Evolutionary conservation across 1,140 invertebrate species (phyloP).

Genomic region (Temnothorax longispinosus): DNA sequence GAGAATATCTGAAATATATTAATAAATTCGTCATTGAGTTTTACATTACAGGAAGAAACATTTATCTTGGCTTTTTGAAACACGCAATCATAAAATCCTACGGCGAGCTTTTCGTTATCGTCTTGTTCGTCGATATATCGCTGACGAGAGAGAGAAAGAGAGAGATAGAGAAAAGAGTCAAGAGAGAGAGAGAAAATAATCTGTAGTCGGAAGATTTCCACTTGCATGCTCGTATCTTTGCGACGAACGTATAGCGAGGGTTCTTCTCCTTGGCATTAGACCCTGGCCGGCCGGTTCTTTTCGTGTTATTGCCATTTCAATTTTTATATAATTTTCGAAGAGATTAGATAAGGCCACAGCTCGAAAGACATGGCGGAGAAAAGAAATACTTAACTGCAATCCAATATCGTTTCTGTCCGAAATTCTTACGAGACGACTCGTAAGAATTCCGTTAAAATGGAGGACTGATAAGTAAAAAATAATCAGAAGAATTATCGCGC

Average conservation of each 20-base stretch:
- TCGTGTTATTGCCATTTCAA: slow-evolving; percentile 49
- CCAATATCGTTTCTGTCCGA: background rate
- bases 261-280: slow-evolving; percentile 74
- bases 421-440: background rate
- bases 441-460: background rate
- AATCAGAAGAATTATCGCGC: background rate
- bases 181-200: slow-evolving; percentile 10
- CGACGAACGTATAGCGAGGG: slow-evolving; percentile 26
- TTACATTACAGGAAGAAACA: background rate
- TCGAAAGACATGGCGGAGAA: background rate
- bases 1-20: background rate
- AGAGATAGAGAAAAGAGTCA: too few species aligned
- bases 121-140: slow-evolving; percentile 14
- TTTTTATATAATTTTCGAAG: slow-evolving; percentile 49
- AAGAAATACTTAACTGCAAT: background rate
- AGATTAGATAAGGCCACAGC: slow-evolving; percentile 72
- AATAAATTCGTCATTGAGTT: slow-evolving; percentile 6
- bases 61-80: slow-evolving; percentile 10
- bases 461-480: background rate
- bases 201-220: slow-evolving; percentile 70
- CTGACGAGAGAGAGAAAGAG: background rate
- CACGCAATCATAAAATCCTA: background rate
- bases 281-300: slow-evolving; percentile 48
- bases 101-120: slow-evolving; percentile 47
- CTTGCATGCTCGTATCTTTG: slow-evolving; percentile 35